These are phyloP conservation scores for Metallyticus violacea DNA, from an alignment of 2,888 invertebrate species.

Conservation along the genomic window DNA sequence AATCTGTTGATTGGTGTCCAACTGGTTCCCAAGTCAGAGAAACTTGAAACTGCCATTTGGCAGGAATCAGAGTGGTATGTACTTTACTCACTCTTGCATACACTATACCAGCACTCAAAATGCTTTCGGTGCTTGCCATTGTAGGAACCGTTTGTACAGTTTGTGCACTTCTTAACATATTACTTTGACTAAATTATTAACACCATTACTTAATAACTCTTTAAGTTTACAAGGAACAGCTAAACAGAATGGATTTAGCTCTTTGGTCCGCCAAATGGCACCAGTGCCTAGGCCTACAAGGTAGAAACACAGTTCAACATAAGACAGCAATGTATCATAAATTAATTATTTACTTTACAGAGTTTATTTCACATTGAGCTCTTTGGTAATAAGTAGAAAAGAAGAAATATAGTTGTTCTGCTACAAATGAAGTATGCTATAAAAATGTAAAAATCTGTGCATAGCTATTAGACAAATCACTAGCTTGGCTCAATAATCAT, in stretches of 20 bases:
- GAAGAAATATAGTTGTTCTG: constrained; percentile 32
- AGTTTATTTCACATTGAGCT: constrained; percentile 32
- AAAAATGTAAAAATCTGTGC: constrained; percentile 38
- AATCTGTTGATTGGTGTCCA: neutral
- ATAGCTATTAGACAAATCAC: constrained; percentile 35
- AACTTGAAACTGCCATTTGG: neutral
- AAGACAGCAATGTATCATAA: constrained; percentile 12
- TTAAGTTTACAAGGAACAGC: constrained; percentile 31
- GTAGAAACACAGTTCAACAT: constrained; percentile 15
- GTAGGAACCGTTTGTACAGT: constrained; percentile 35
- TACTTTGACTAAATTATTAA: constrained; percentile 30
- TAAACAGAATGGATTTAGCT: constrained; percentile 29
- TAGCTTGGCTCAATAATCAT: constrained; percentile 32
- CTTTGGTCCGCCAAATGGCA: constrained; percentile 23
- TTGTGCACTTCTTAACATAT: constrained; percentile 31
- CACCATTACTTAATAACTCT: constrained; percentile 30
- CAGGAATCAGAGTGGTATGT: neutral
- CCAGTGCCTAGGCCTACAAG: constrained; percentile 24
- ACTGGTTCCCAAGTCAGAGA: neutral
- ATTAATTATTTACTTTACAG: constrained; percentile 15
- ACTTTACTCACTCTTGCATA: neutral
- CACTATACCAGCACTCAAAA: neutral
- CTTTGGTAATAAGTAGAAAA: constrained; percentile 34
- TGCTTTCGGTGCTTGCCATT: constrained; percentile 33
- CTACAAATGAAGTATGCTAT: constrained; percentile 37